A percentile compares a stretch with the other conserved stretches of the same genome.
Conservation (phyloP, 2,113 vertebrate species). For the Greenwoodochromis staneri region DNA sequence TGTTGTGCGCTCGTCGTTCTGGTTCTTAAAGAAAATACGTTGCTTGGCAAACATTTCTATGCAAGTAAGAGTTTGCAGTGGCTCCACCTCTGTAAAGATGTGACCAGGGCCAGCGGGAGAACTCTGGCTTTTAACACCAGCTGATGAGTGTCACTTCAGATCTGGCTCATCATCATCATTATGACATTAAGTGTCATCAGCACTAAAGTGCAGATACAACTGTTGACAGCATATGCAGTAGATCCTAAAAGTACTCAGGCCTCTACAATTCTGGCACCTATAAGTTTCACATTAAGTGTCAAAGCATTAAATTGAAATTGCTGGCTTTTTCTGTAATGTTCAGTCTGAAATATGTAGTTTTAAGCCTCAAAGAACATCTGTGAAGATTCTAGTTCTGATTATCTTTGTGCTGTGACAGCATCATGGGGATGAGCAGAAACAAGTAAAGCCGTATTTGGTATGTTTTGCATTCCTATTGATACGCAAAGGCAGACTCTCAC, state of each 20-base stretch:
- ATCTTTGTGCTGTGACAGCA: not conserved
- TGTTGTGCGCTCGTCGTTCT: rapidly evolving
- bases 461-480: not conserved
- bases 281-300: not conserved
- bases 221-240: not conserved
- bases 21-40: not conserved
- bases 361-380: not conserved
- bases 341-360: not conserved
- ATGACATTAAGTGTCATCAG: not conserved
- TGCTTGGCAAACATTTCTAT: not conserved
- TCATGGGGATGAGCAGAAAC: not conserved
- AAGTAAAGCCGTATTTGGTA: rapidly evolving
- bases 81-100: not conserved
- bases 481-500: rapidly evolving
- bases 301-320: not conserved
- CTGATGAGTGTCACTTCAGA: not conserved
- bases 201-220: not conserved
- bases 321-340: not conserved
- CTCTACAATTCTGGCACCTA: not conserved
- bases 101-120: not conserved
- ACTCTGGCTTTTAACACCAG: not conserved
- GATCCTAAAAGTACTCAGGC: not conserved
- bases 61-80: rapidly evolving
- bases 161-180: not conserved
- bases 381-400: not conserved